phyloP scores from a whole-genome alignment of 2,113 vertebrate genomes.

The Marcusenius ussheri region DNA sequence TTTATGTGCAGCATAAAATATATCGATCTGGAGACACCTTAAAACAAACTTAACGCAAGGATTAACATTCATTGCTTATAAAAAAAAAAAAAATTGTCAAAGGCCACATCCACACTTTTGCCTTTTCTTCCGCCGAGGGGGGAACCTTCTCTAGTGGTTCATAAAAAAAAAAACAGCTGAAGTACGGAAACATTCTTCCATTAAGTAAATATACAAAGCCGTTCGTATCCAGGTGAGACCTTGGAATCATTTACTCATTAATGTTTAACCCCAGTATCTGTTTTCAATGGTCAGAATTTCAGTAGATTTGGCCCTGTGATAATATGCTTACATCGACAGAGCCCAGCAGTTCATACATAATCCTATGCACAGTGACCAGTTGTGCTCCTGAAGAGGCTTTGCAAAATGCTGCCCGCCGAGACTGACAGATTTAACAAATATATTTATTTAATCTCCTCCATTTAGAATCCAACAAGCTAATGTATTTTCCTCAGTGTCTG shows the following conservation, averaged over 20 bases:
- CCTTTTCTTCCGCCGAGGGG: background rate
- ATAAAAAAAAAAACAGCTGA: background rate
- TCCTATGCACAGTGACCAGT: no score
- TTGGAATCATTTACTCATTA: background rate
- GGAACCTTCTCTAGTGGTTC: background rate
- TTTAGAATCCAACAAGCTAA: background rate
- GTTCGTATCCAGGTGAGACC: background rate
- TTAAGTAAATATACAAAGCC: background rate
- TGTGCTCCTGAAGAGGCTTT: background rate
- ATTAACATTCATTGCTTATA: background rate
- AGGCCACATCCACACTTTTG: background rate
- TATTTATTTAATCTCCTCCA: background rate
- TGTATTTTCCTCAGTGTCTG: background rate
- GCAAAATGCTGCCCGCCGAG: background rate
- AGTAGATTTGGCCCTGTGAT: background rate
- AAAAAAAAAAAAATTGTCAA: background rate
- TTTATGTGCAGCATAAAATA: background rate
- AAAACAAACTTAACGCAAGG: background rate
- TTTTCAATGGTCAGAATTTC: background rate
- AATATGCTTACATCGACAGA: background rate
- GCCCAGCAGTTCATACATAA: background rate
- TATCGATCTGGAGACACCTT: background rate
- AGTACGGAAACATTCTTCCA: background rate
- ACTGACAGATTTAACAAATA: background rate
- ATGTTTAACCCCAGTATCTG: background rate